Conservation (phyloP, 2,888 invertebrate genomes). For the Trachelus iudaicus region DNA sequence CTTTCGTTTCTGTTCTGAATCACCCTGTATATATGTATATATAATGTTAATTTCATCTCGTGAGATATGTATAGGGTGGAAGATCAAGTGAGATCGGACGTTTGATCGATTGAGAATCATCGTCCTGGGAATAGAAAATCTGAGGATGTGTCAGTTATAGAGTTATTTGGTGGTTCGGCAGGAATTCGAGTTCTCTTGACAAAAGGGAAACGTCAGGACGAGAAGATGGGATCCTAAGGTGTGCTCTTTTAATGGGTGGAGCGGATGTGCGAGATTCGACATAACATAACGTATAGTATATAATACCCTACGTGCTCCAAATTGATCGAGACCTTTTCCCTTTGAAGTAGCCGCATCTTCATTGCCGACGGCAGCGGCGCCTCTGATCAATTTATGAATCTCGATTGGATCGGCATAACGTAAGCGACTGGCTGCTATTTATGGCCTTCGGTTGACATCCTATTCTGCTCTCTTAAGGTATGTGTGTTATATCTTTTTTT, state of each 20-base stretch:
- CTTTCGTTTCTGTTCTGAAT: too few species aligned
- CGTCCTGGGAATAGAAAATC: not conserved
- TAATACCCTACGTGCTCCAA: not conserved
- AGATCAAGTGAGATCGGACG: not conserved
- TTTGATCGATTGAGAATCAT: not conserved
- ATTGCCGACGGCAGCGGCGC: not conserved
- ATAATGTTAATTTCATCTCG: too few species aligned
- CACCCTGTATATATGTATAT: too few species aligned
- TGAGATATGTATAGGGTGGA: not conserved
- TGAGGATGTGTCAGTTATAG: not conserved
- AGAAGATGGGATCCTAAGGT: not conserved
- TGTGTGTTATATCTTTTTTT: not conserved
- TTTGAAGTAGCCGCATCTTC: not conserved
- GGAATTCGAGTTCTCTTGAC: not conserved
- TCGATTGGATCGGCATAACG: not conserved
- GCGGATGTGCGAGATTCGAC: not conserved
- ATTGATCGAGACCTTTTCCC: not conserved
- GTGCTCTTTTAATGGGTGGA: not conserved
- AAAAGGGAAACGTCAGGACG: not conserved
- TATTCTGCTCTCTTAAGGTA: not conserved
- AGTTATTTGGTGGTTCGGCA: not conserved
- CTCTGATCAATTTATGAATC: not conserved
- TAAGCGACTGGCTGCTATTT: not conserved
- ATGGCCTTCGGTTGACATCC: not conserved
- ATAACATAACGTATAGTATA: not conserved